Evolutionary conservation across 2,113 vertebrate species (phyloP), one percentile per base, ranked within the genome.

Genomic region (Oncorhynchus gorbuscha): DNA sequence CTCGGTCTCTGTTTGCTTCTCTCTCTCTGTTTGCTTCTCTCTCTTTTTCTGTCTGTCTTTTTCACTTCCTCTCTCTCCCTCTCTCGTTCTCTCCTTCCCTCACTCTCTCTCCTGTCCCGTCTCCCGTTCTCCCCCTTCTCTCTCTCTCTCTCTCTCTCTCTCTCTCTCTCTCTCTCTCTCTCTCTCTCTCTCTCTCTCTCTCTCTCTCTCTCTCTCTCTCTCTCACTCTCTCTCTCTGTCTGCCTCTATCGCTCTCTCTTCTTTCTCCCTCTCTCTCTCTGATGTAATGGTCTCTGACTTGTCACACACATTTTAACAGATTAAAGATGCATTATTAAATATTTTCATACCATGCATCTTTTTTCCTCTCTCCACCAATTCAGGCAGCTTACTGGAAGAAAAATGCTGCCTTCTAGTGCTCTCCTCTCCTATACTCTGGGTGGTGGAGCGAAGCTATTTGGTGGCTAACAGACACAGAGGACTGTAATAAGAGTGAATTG

Each of bases 381-480:
- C 24, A 61, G 1, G 51, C 51, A 26, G 20, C 18, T 69, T 22
- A 49, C 32, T 64, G 30, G 49, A 77, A 49, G 75, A 48, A 74
- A 69, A 79, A 76, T 30, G 48, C 22, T 79, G 71, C 66, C 71
- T 65, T 73, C 59, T 76, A 67, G 74, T 49, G 81, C 71, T 11
- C 67, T 58, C 49, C 32, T 76, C 26, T 26, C 72, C 24, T 64
- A 73, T 9, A 4, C 39, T 45, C 39, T 45, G 9, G 39, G 39
- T 45, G 39, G 8, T 11, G 39, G 39, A 45, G 39, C 0, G 9
- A 1, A 45, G 39, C 39, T 22, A 49, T 30, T 51, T 18, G 20
- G 82, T 35, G 18, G 73, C 69, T 73, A 82, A 45, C 71, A 75
- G 84, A 88, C 78, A 78, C 45, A n/a, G 64, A 30, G 28, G 22